A percentile compares a stretch with the other conserved stretches of the same genome.
phyloP scores from a whole-genome alignment of 2,113 vertebrate genomes.

The Hypomesus transpacificus region DNA sequence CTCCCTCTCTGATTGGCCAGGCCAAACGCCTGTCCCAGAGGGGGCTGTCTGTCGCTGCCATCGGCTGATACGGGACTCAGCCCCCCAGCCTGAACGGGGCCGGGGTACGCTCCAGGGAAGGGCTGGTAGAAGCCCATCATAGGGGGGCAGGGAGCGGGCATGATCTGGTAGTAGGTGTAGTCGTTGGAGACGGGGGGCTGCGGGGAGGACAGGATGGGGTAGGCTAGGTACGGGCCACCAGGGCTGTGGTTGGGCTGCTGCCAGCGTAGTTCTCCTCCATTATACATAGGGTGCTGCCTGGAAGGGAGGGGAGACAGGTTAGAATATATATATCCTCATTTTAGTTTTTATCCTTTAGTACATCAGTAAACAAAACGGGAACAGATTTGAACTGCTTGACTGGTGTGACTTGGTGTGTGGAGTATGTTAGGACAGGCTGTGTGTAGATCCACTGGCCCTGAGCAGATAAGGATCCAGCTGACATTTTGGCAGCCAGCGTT shows the following conservation, averaged over 20 bases:
- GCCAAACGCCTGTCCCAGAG: slow-evolving; percentile 75
- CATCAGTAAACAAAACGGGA: neutral
- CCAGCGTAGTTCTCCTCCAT: slow-evolving; percentile 90
- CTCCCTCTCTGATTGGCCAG: slow-evolving; percentile 79
- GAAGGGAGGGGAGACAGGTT: slow-evolving; percentile 16
- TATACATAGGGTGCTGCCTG: slow-evolving; percentile 92
- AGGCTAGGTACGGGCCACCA: slow-evolving; percentile 89
- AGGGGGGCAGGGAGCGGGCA: slow-evolving; percentile 91
- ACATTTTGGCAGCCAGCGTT: slow-evolving; percentile 55
- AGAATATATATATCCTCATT: neutral
- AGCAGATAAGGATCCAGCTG: slow-evolving; percentile 54
- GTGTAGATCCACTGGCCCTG: neutral
- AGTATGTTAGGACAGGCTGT: slow-evolving; percentile 1
- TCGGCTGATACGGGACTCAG: slow-evolving; percentile 80
- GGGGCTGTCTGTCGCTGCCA: slow-evolving; percentile 78
- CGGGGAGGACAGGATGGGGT: slow-evolving; percentile 88
- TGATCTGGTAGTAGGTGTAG: slow-evolving; percentile 93
- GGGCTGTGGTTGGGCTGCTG: slow-evolving; percentile 86
- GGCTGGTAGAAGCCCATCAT: slow-evolving; percentile 98
- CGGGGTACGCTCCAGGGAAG: slow-evolving; percentile 81
- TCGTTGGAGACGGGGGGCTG: slow-evolving; percentile 92
- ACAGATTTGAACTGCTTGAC: neutral
- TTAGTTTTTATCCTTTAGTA: neutral
- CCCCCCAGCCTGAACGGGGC: slow-evolving; percentile 81
- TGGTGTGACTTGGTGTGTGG: slow-evolving; percentile 1